phyloP scores from a whole-genome alignment of 2,888 invertebrate species.

The Standfussiana lucernea region DNA sequence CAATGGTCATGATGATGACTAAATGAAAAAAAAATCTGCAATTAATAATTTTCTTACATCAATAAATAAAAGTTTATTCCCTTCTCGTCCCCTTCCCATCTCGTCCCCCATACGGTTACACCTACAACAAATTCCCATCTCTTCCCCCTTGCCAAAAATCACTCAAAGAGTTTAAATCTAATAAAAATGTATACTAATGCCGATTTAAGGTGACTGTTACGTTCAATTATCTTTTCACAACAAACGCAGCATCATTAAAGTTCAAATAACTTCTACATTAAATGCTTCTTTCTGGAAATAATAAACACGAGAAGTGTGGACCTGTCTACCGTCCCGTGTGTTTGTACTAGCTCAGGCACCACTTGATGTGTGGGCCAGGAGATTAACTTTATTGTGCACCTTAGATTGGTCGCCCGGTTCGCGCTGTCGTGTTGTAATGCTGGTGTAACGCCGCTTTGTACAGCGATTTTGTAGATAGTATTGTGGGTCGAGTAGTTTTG shows the following conservation, averaged over 20 bases:
- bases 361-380: slow-evolving; percentile 78
- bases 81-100: too few relatives aligned
- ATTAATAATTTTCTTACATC: too few relatives aligned
- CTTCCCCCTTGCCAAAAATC: too few relatives aligned
- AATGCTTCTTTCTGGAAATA: slow-evolving; percentile 26
- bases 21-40: too few relatives aligned
- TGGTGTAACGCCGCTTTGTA: slow-evolving; percentile 60
- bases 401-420: slow-evolving; percentile 72
- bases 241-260: slow-evolving; percentile 22
- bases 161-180: too few relatives aligned
- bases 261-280: slow-evolving; percentile 25
- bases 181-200: background rate
- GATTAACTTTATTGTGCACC: slow-evolving; percentile 83
- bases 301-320: slow-evolving; percentile 33
- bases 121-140: too few relatives aligned
- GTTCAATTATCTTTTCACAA: background rate
- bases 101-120: too few relatives aligned
- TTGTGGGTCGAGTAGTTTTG: slow-evolving; percentile 1
- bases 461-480: slow-evolving; percentile 60
- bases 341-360: slow-evolving; percentile 47
- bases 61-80: too few relatives aligned
- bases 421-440: slow-evolving; percentile 52
- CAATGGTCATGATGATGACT: too few relatives aligned
- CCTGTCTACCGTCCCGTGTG: slow-evolving; percentile 21
- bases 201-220: background rate